Evolutionary conservation across 2,888 invertebrate genomes (phyloP), one percentile per base, ranked within the genome.

Genomic region (Ormyrus labotus): DNA sequence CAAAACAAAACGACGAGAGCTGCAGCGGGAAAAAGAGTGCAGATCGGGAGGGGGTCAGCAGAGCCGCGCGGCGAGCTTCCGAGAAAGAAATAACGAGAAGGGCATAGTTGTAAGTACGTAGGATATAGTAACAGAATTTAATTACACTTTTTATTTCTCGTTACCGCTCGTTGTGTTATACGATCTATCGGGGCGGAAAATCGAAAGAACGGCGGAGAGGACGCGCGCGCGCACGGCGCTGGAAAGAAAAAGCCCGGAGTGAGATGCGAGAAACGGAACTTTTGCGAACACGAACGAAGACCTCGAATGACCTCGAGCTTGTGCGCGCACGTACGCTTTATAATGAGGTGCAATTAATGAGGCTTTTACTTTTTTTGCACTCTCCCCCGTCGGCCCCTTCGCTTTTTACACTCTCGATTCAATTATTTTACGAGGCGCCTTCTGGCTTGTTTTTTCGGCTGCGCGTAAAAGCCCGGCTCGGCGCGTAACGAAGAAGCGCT

Each of bases 311-410:
- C 76, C 76, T 63, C 51, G 68, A 57, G 47, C 74, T 67, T 45
- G 55, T 45, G 50, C 50, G 74, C 53, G 75, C 60, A 72, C 78
- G 60, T 69, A 79, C 69, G 55, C 50, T 69, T 63, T 63, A 73
- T 79, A 79, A 79, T 73, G 78, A 79, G 78, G 53, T 61, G 78
- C 78, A 73, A 79, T 79, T 79, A 73, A 79, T 57, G 78, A 73
- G 63, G 50, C 68, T 63, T 78, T 57, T 72, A 60, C 51, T 61
- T 57, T 64, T 53, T 60, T 47, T 72, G 6, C 72, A 55, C 55
- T 64, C 50, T 64, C 48, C 10, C 48, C 19, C 34, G 13, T 9
- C 10, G 51, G 6, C 47, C 53, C n/a, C 50, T 11, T 48, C 65
- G 34, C n/a, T 19, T 50, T 61, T 78, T 67, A 50, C 58, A 72